phyloP scores from a whole-genome alignment of 2,113 vertebrate genomes.

The Casuarius casuarius region DNA sequence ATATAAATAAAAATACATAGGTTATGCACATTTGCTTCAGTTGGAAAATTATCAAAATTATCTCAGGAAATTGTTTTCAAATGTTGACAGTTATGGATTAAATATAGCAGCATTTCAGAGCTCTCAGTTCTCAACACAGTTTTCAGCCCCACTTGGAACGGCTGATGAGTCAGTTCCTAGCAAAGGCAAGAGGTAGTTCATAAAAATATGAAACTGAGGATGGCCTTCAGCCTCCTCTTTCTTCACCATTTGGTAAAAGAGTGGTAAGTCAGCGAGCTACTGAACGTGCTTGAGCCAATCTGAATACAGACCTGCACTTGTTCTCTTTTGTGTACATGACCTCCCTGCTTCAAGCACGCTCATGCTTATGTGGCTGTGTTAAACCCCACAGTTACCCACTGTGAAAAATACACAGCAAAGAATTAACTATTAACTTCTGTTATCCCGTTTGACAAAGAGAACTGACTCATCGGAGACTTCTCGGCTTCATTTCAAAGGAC shows the following conservation, averaged over 20 bases:
- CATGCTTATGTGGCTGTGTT: fast-evolving
- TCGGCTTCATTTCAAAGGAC: not conserved
- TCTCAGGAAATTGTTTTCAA: not conserved
- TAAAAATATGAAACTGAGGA: not conserved
- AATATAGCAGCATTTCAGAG: not conserved
- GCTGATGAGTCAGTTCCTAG: not conserved
- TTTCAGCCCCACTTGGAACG: not conserved
- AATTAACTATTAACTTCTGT: slow-evolving; percentile 19
- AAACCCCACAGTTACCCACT: not conserved
- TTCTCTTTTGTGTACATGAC: fast-evolving
- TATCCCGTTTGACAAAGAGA: not conserved
- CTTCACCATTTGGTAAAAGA: not conserved
- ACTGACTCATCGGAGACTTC: not conserved
- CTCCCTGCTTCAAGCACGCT: not conserved
- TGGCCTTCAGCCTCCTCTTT: not conserved
- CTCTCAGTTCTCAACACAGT: not conserved
- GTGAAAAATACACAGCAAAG: not conserved
- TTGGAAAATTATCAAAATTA: not conserved
- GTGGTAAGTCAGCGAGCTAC: not conserved
- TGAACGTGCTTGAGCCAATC: not conserved
- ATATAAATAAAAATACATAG: not conserved
- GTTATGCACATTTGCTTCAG: not conserved
- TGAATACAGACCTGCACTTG: not conserved
- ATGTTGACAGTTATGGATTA: not conserved
- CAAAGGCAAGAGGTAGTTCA: not conserved